phyloP scores from a whole-genome alignment of 2,113 vertebrate genomes.

The Mystacornis crossleyi region DNA sequence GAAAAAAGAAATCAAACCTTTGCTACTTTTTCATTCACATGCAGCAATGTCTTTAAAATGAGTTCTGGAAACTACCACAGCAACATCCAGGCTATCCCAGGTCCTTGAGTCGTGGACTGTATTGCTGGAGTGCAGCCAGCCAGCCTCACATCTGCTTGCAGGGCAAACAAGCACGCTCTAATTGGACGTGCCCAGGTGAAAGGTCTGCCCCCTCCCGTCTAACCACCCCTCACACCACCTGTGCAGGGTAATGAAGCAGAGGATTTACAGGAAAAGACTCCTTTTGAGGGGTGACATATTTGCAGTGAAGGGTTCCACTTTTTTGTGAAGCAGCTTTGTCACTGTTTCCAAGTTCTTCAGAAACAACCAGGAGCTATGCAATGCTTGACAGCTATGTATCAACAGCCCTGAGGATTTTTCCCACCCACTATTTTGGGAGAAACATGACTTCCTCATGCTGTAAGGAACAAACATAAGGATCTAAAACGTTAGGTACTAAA shows the following conservation, averaged over 20 bases:
- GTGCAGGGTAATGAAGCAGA: not conserved
- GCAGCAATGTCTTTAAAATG: not conserved
- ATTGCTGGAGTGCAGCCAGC: not conserved
- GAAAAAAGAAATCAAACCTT: not conserved
- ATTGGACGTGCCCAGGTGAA: not conserved
- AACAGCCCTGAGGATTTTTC: not conserved
- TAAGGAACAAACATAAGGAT: not conserved
- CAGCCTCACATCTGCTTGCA: not conserved
- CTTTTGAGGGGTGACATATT: rapidly evolving
- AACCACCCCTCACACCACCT: not conserved
- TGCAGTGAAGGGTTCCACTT: not conserved
- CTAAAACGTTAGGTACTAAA: not conserved
- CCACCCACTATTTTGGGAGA: not conserved
- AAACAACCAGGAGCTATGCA: not conserved
- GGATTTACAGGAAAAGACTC: not conserved
- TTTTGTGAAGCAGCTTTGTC: not conserved
- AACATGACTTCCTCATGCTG: not conserved
- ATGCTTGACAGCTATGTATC: rapidly evolving
- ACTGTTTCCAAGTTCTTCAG: not conserved
- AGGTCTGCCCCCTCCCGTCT: not conserved
- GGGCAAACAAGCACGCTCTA: not conserved
- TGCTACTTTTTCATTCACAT: not conserved
- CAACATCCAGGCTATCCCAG: not conserved
- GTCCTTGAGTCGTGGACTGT: rapidly evolving
- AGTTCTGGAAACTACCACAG: not conserved